phyloP scores from a whole-genome alignment of 2,797 vertebrate species.

The Cirrhinus mrigala region DNA sequence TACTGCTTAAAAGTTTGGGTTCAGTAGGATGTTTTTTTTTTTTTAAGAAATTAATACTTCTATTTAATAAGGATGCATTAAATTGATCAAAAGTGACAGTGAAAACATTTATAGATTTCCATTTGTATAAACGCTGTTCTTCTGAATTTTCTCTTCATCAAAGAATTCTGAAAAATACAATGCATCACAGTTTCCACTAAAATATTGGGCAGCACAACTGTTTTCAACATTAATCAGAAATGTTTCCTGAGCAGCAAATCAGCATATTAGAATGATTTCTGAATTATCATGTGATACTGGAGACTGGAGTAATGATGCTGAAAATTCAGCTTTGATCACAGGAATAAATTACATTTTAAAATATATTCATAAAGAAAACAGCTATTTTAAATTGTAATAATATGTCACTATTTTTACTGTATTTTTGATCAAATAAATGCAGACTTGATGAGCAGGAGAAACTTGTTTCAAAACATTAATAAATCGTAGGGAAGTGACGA shows the following conservation, averaged over 20 bases:
- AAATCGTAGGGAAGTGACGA: no score
- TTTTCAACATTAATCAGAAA: background rate
- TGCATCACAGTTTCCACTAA: background rate
- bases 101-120: background rate
- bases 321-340: background rate
- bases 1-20: background rate
- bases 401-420: no score
- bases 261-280: background rate
- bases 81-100: background rate
- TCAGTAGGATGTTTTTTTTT: background rate
- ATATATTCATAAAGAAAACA: background rate
- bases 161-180: background rate
- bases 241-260: background rate
- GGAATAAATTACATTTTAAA: background rate
- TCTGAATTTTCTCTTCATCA: background rate
- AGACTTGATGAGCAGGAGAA: background rate
- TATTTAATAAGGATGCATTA: background rate
- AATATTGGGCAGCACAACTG: background rate
- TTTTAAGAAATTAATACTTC: background rate
- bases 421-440: background rate
- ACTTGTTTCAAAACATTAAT: background rate
- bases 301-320: background rate
- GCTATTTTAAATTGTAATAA: no score
- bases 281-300: background rate
- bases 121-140: background rate